Percentiles rank a stretch among this genome's conserved stretches.
These are phyloP conservation scores for Saguinus midas DNA, from an alignment of 2,113 vertebrate species.

Conservation along the genomic window DNA sequence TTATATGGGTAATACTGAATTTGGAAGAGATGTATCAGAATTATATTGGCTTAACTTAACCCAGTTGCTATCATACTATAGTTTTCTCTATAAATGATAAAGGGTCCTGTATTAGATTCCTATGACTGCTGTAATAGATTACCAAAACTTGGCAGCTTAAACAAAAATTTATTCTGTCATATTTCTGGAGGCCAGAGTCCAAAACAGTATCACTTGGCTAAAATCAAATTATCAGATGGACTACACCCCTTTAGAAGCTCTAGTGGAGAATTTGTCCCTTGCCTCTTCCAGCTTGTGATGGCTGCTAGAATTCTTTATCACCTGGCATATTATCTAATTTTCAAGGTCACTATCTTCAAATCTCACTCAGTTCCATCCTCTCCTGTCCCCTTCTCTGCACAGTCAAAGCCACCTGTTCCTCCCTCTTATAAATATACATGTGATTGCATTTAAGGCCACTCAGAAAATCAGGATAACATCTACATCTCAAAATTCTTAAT, in stretches of 20 bases:
- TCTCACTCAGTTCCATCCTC: not conserved
- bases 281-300: not conserved
- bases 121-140: not conserved
- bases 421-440: not conserved
- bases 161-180: not conserved
- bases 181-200: not conserved
- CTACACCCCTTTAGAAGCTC: not conserved
- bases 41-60: not conserved
- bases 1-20: constrained; percentile 7
- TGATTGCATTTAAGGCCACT: not conserved
- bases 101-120: not conserved
- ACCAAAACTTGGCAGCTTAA: not conserved
- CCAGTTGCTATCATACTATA: not conserved
- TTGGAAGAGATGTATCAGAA: not conserved
- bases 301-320: not conserved
- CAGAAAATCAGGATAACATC: not conserved
- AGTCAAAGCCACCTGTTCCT: not conserved
- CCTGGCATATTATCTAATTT: not conserved
- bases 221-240: not conserved
- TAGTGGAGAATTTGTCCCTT: not conserved
- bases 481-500: not conserved
- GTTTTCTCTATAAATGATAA: not conserved
- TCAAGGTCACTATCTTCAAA: not conserved
- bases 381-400: not conserved
- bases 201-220: not conserved